Evolutionary conservation across 2,113 vertebrate genomes (phyloP), one percentile per base, ranked within the genome.

Genomic region (Pterophyllum scalare): DNA sequence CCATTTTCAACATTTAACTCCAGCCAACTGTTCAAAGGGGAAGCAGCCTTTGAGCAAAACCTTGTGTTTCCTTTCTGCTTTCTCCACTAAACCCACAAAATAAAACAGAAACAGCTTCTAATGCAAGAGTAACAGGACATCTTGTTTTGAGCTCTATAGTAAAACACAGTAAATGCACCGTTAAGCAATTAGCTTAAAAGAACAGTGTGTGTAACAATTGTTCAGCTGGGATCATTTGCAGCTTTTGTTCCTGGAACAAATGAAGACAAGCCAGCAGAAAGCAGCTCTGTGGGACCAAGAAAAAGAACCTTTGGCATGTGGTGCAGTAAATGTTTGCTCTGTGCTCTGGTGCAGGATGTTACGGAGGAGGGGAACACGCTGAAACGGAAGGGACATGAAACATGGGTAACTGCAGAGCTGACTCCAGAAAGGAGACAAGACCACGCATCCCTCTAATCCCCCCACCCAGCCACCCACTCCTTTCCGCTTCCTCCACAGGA

Each of bases 401-500:
- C 81, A 89, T 78, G 85, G 81, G 74, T 62, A 84, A 78, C 83
- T 74, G 79, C 54, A 88, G 61, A 77, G 74, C 46, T 17, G 38
- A 86, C 62, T 84, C 79, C 82, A 93, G 72, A 89, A 24, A 79
- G 64, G 54, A 86, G 85, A 87, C 86, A 77, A 75, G 70, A 84
- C 77, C 83, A 84, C 80, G 85, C 84, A 92, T 91, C 93, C 80
- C 90, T 93, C 87, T 91, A 86, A 92, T 90, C 85, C 92, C 80
- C 80, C 75, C 75, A 88, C 88, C 80, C 14, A 17, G 54, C 87
- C 84, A 84, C 94, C 83, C 91, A 88, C 92, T 94, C 89, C 87
- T 76, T 88, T 93, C 91, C 76, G 52, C 87, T 92, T 89, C 93
- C 91, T 93, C 82, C 88, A 90, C 93, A 95, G 94, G 94, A 95